Evolutionary conservation across 2,113 vertebrate species (phyloP).

Genomic region (Bambusicola thoracicus): DNA sequence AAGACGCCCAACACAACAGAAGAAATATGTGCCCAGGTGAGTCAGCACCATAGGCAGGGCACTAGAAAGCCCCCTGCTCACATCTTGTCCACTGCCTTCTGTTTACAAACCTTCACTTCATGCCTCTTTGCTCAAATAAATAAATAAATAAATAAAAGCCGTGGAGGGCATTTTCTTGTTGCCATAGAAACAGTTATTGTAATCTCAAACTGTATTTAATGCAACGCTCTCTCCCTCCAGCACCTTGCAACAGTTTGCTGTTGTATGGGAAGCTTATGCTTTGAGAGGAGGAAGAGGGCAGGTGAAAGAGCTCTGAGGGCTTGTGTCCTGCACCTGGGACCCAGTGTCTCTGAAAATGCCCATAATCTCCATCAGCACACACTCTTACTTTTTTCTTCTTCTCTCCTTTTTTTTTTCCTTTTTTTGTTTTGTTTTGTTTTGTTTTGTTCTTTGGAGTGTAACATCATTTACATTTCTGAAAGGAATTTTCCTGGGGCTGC

Average conservation of each 20-base stretch:
- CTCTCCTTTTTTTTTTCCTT: not conserved
- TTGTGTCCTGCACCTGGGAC: not conserved
- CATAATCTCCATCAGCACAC: not conserved
- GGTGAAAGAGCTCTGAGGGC: not conserved
- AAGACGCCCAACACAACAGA: not conserved
- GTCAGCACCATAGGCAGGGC: not conserved
- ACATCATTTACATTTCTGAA: conserved; percentile 79
- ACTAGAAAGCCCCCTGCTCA: not conserved
- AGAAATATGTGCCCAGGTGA: not conserved
- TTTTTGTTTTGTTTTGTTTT: not conserved
- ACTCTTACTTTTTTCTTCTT: not conserved
- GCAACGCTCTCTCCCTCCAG: conserved; percentile 53
- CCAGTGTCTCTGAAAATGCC: not conserved
- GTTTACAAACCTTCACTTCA: conserved; percentile 63
- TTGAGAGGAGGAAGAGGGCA: not conserved
- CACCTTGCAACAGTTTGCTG: conserved; percentile 44
- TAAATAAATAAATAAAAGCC: conserved; percentile 53
- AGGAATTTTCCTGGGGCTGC: conserved; percentile 77
- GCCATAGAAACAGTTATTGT: conserved; percentile 79
- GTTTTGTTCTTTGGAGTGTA: conserved; percentile 69
- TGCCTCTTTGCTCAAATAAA: conserved; percentile 50
- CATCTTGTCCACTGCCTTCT: not conserved
- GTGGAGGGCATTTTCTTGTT: conserved; percentile 69
- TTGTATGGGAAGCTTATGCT: not conserved
- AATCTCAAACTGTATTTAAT: conserved; percentile 76